These are phyloP conservation scores for Saxicola maurus DNA, from an alignment of 2,797 vertebrate genomes.

Conservation along the genomic window DNA sequence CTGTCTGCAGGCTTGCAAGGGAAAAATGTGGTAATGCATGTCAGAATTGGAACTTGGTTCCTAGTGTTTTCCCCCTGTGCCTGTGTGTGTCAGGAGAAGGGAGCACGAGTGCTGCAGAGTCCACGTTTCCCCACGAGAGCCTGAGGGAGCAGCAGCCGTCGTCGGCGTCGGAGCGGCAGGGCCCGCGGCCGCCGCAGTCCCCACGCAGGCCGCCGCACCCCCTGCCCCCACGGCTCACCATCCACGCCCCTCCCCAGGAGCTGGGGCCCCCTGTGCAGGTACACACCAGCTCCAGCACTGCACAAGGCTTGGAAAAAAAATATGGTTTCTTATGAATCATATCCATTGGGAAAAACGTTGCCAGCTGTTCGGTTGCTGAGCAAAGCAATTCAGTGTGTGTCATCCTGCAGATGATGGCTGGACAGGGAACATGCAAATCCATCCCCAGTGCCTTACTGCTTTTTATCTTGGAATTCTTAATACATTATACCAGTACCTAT, in stretches of 20 bases:
- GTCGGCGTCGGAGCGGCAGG: slow-evolving; percentile 80
- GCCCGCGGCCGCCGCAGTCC: slow-evolving; percentile 83
- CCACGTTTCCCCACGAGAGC: slow-evolving; percentile 80
- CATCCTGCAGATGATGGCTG: background rate
- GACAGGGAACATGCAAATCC: background rate
- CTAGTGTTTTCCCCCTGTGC: background rate
- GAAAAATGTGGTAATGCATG: rapidly evolving
- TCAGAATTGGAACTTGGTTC: background rate
- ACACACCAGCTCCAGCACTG: background rate
- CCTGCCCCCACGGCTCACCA: slow-evolving; percentile 83
- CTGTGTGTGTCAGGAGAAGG: slow-evolving; percentile 75
- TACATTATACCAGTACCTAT: background rate
- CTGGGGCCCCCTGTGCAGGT: slow-evolving; percentile 87
- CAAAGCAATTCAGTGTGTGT: background rate
- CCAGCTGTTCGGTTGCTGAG: background rate
- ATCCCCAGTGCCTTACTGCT: background rate
- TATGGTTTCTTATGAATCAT: background rate
- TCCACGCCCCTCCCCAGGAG: slow-evolving; percentile 85
- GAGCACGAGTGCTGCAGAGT: slow-evolving; percentile 73
- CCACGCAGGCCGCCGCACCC: slow-evolving; percentile 86
- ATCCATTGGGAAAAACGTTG: background rate
- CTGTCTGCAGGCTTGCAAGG: background rate
- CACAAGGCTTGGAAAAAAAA: background rate
- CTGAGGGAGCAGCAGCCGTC: slow-evolving; percentile 82
- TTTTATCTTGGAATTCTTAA: background rate